Base-by-base conservation (phyloP, 2,888 invertebrate species). In the Acholoe squamosa region DNA sequence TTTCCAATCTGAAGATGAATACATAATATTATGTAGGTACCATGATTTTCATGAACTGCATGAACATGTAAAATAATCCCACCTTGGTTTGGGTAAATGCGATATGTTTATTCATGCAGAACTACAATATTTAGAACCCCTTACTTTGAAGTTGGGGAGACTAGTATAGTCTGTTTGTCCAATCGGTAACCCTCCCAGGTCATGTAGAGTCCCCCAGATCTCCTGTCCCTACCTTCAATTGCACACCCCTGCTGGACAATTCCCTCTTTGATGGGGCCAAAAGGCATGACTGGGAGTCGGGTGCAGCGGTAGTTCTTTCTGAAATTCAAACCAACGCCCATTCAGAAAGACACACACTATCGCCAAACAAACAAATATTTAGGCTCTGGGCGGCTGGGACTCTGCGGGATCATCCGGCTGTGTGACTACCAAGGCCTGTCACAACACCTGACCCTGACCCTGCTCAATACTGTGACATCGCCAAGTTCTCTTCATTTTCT, bases 301-400 rank as follows among this genome's bases (percentile, higher is more conserved):
- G 22, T 19, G 22, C 5, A n/a, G n/a, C 61, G 61, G 61, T 19
- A 19, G n/a, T n/a, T n/a, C 61, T 61, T n/a, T 61, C 61, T 61
- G 61, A 61, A 61, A 61, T 61, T n/a, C 19, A n/a, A 61, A 61
- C 61, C 61, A n/a, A n/a, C 19, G n/a, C 61, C 14, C 19, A 61
- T n/a, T n/a, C 10, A 61, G 61, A n/a, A n/a, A 3, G n/a, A n/a
- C 61, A 61, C 61, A 61, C 61, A 61, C 61, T 61, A 19, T 61
- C 61, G n/a, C 61, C 61, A 61, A 61, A 61, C 61, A 61, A 61
- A 61, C 61, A 61, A 61, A 61, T 61, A 61, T 61, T 61, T 61
- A 61, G 61, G 61, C 19, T n/a, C 19, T n/a, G 61, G 19, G n/a
- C 61, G 61, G 61, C n/a, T n/a, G 19, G 3, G n/a, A 19, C 61